phyloP scores from a whole-genome alignment of 2,888 invertebrate genomes.

The Aporophyla nigra region DNA sequence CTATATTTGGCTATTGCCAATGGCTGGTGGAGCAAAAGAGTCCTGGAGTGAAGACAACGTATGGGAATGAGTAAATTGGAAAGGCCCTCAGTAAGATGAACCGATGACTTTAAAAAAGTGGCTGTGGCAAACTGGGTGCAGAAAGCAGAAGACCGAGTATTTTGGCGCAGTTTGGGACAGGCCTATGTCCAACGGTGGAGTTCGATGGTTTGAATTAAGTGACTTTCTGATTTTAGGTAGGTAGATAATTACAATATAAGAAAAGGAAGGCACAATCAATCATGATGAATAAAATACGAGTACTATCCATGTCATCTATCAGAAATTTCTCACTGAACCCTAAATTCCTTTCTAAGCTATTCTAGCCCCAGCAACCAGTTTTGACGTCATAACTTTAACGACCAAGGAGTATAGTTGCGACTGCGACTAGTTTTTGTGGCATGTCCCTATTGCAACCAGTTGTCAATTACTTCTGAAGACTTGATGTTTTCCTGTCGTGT shows the following conservation, averaged over 20 bases:
- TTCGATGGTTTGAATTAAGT: neutral
- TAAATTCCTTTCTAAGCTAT: conserved; percentile 31
- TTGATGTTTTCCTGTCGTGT: conserved; percentile 46
- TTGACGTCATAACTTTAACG: conserved; percentile 47
- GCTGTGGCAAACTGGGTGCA: neutral
- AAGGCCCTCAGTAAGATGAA: neutral
- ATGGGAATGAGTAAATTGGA: neutral
- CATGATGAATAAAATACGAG: neutral
- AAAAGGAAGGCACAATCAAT: neutral
- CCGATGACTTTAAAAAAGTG: neutral
- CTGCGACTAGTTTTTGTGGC: conserved; percentile 37
- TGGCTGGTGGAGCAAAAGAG: neutral
- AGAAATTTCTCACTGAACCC: conserved; percentile 27
- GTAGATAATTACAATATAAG: neutral
- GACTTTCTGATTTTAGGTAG: neutral
- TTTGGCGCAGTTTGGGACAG: neutral
- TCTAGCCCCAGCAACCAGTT: conserved; percentile 28
- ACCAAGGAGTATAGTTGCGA: conserved; percentile 3
- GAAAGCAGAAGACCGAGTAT: too few relatives aligned
- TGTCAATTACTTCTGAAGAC: conserved; percentile 53
- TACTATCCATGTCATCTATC: neutral
- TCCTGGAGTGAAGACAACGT: neutral
- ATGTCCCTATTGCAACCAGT: conserved; percentile 25
- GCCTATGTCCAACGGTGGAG: neutral
- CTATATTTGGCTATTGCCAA: neutral